Percentiles rank a stretch among this genome's conserved stretches.
These are phyloP conservation scores for Pelecanoides urinatrix DNA, from an alignment of 2,113 vertebrate species.

Conservation along the genomic window DNA sequence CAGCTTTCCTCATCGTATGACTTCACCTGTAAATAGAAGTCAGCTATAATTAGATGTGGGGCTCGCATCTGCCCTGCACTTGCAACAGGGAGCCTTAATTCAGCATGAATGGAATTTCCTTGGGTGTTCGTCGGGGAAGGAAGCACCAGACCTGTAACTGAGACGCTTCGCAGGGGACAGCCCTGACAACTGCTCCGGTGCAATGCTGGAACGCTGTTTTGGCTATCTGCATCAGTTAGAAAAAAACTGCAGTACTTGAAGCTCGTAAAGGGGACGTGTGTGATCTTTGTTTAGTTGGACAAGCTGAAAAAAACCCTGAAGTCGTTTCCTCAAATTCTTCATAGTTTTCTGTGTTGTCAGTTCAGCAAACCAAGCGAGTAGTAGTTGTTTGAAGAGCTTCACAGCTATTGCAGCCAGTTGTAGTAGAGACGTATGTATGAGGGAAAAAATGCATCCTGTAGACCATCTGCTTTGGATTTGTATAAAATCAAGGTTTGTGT, in stretches of 20 bases:
- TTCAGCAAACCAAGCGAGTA: neutral
- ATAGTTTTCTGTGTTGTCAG: neutral
- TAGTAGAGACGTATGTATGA: neutral
- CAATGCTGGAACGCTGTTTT: fast-evolving
- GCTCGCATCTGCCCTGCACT: neutral
- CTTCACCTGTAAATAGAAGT: slow-evolving; percentile 24
- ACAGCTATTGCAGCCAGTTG: neutral
- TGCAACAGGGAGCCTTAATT: neutral
- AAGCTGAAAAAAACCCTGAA: neutral
- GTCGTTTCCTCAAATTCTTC: neutral
- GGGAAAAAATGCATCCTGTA: neutral
- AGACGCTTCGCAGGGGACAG: neutral
- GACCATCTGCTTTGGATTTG: neutral
- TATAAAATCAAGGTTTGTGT: neutral
- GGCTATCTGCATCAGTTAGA: neutral
- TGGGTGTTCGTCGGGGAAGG: fast-evolving
- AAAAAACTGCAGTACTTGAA: neutral
- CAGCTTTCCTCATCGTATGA: neutral
- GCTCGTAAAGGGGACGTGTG: neutral
- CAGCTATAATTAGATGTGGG: neutral
- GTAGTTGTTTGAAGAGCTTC: neutral
- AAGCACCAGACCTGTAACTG: neutral
- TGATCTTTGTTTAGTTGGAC: neutral
- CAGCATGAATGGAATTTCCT: neutral
- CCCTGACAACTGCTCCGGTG: neutral